A percentile compares a stretch with the other conserved stretches of the same genome.
Conservation (phyloP, 2,797 vertebrate genomes). For the Percopsis omiscomaycus region DNA sequence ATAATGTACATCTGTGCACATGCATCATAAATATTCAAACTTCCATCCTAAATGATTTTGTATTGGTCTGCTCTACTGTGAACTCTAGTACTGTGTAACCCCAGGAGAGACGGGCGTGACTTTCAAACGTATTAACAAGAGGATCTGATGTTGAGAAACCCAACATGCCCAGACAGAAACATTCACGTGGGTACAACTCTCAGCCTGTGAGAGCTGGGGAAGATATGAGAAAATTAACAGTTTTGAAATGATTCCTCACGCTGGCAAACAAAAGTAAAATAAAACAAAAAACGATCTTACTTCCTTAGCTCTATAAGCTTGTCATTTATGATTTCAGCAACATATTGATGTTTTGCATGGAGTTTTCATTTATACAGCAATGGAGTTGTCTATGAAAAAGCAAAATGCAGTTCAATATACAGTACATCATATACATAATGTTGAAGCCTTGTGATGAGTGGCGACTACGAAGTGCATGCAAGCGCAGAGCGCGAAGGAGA, state of each 20-base stretch:
- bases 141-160: constrained; percentile 53
- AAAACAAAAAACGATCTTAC: too few relatives aligned
- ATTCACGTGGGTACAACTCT: neutral
- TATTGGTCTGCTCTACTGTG: neutral
- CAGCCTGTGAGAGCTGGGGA: neutral
- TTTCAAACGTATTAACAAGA: constrained; percentile 62
- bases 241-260: neutral
- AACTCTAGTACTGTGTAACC: constrained; percentile 55
- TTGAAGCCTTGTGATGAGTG: too few relatives aligned
- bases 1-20: neutral
- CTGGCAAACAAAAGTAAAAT: too few relatives aligned
- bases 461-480: too few relatives aligned
- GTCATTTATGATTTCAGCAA: too few relatives aligned
- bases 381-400: too few relatives aligned
- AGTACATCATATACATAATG: too few relatives aligned
- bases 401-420: too few relatives aligned
- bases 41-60: neutral
- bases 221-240: neutral
- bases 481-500: too few relatives aligned
- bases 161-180: constrained; percentile 27
- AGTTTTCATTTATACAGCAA: too few relatives aligned
- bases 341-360: too few relatives aligned
- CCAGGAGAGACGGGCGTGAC: constrained; percentile 69
- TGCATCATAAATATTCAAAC: neutral
- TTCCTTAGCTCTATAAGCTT: too few relatives aligned